Evolutionary conservation across 2,113 vertebrate genomes (phyloP).

Genomic region (Ophiodon elongatus): DNA sequence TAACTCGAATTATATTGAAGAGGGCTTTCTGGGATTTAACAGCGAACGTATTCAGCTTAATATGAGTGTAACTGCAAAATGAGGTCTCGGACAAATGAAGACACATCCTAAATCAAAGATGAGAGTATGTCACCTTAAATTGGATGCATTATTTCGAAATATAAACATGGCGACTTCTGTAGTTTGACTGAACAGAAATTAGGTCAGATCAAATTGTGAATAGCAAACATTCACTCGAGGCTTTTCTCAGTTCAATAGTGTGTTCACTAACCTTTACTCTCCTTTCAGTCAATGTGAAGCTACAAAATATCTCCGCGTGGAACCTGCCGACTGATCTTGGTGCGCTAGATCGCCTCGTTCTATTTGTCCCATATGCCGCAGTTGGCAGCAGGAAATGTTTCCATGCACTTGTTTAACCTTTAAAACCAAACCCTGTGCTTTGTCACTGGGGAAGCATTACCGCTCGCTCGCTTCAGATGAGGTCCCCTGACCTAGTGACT

Average conservation of each 20-base stretch:
- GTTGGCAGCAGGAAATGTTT: slow-evolving; percentile 52
- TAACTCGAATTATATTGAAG: background rate
- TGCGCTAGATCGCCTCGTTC: slow-evolving; percentile 35
- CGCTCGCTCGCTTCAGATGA: background rate
- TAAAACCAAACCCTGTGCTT: slow-evolving; percentile 42
- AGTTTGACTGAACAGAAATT: background rate
- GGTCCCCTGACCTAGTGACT: slow-evolving; percentile 8
- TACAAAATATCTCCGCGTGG: background rate
- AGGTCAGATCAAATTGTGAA: background rate
- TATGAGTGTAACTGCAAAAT: background rate
- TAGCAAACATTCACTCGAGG: background rate
- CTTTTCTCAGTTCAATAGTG: background rate
- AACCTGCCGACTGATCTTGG: background rate
- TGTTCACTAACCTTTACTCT: background rate
- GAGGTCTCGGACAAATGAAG: background rate
- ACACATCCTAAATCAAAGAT: background rate
- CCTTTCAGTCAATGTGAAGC: background rate
- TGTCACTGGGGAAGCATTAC: slow-evolving; percentile 11
- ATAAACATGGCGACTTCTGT: background rate
- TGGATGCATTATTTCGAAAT: background rate
- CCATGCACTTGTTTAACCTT: slow-evolving; percentile 27
- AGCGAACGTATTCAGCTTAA: background rate
- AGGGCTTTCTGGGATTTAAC: background rate
- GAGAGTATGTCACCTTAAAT: background rate
- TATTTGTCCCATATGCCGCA: slow-evolving; percentile 48